Evolutionary conservation across 1,140 invertebrate species (phyloP), one percentile per base, ranked within the genome.

Genomic region (Dinothrombium tinctorium): DNA sequence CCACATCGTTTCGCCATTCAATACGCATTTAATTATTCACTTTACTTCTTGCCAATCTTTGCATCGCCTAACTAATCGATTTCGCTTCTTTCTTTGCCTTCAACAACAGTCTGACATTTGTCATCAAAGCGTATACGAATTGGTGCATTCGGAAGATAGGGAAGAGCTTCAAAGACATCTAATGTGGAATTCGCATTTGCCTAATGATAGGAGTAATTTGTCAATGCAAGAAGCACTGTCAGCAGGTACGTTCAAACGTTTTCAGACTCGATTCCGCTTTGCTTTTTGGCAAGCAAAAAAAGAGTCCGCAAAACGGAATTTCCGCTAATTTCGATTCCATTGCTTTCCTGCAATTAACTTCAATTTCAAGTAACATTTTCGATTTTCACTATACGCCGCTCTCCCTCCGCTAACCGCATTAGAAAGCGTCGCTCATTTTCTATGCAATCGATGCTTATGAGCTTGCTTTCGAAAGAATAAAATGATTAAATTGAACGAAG

Each of bases 121-220:
- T 32, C 90, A 98, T 60, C 90, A 98, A 59, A 89, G 84, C 46
- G 86, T 96, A 17, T 94, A 94, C 68, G 90, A 98, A 59, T 63
- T 98, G 55, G 90, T 98, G 28, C 92, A 98, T 62, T 94, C 86
- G 1, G 92, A 98, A 63, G 92, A 98, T 58, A 66, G 92, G 12
- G 90, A 96, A 59, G 90, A 96, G 57, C 69, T 98, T 21, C 87
- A 95, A 58, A 62, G 83, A 32, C 90, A 96, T 57, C 62, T 98
- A 47, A 74, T 84, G 62, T 96, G 87, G 87, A 90, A 90, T 61
- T 83, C 82, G 6, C 46, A 48, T 37, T 37, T 51, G 26, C 43
- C 50, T n/a, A 40, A 43, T 22, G 50, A 51, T 14, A 28, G 47
- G 14, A 41, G 35, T 22, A 43, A 26, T 19, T 21, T 49, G 7